Evolutionary conservation across 1,140 invertebrate species (phyloP).

Genomic region (Papilio xuthus): DNA sequence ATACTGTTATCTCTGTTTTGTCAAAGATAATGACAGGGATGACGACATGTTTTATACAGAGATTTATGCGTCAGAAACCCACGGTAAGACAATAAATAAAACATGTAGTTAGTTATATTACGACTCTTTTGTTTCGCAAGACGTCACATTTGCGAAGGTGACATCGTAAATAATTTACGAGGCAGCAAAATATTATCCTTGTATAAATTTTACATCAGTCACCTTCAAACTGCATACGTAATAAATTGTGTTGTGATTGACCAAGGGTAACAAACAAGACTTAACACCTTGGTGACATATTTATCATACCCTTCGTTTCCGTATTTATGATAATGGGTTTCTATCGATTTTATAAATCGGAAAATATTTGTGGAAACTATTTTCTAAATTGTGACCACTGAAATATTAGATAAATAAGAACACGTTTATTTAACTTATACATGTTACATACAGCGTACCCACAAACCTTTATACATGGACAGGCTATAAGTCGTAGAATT

Average conservation of each 20-base stretch:
- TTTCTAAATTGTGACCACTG: neutral
- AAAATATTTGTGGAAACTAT: neutral
- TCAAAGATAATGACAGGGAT: no score
- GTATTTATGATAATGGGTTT: neutral
- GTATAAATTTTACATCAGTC: conserved; percentile 18
- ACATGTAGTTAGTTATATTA: neutral
- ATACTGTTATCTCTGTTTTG: no score
- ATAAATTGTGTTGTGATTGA: neutral
- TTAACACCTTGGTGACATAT: neutral
- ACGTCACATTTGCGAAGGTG: neutral
- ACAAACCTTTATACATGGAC: no score
- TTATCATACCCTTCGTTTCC: neutral
- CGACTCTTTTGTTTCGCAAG: conserved; percentile 12
- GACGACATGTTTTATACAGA: no score
- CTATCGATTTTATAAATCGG: neutral
- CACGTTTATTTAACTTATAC: no score
- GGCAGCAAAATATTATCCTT: conserved; percentile 1
- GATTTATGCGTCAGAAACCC: no score
- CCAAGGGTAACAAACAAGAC: neutral
- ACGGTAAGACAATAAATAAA: neutral
- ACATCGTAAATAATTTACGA: conserved; percentile 21
- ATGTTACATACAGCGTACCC: no score
- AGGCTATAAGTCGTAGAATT: no score
- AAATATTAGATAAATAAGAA: no score
- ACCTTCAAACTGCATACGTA: conserved; percentile 21